Percentiles rank a stretch among this genome's conserved stretches.
Conservation (phyloP, 2,888 invertebrate species). For the Tortricodes alternella region DNA sequence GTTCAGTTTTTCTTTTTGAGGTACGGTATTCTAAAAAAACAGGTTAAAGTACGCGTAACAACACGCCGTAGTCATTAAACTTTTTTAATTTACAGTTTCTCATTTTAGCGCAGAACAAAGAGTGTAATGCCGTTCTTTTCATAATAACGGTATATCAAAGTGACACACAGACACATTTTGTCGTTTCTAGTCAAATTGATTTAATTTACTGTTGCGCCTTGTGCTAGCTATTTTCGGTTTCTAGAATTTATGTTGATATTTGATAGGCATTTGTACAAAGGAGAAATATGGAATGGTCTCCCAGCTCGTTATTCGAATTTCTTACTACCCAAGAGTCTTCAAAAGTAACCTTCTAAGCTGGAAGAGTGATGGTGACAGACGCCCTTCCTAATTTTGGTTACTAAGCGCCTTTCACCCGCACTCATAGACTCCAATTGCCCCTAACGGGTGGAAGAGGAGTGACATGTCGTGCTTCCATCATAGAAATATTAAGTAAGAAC, state of each 20-base stretch:
- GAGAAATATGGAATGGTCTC: too few relatives aligned
- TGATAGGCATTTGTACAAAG: not conserved
- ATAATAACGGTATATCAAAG: constrained; percentile 18
- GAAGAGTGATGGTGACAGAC: too few relatives aligned
- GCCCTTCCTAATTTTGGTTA: too few relatives aligned
- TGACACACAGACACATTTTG: constrained; percentile 3
- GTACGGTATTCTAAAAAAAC: not conserved
- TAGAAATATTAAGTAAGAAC: too few relatives aligned
- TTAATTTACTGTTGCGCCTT: constrained; percentile 7
- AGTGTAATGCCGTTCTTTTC: constrained; percentile 2
- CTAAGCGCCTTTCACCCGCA: too few relatives aligned
- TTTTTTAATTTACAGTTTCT: constrained; percentile 17
- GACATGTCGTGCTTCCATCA: too few relatives aligned
- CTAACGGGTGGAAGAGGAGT: too few relatives aligned
- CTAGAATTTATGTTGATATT: not conserved
- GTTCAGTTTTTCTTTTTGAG: not conserved
- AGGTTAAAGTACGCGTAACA: too few relatives aligned
- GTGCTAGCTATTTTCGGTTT: not conserved
- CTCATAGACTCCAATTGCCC: too few relatives aligned
- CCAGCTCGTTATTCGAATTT: too few relatives aligned
- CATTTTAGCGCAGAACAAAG: constrained; percentile 16
- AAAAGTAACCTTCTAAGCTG: too few relatives aligned
- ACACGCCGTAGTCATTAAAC: constrained; percentile 11
- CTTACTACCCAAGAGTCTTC: too few relatives aligned
- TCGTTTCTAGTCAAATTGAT: constrained; percentile 22